Evolutionary conservation across 1,140 invertebrate species (phyloP).

Genomic region (Conus betulinus): DNA sequence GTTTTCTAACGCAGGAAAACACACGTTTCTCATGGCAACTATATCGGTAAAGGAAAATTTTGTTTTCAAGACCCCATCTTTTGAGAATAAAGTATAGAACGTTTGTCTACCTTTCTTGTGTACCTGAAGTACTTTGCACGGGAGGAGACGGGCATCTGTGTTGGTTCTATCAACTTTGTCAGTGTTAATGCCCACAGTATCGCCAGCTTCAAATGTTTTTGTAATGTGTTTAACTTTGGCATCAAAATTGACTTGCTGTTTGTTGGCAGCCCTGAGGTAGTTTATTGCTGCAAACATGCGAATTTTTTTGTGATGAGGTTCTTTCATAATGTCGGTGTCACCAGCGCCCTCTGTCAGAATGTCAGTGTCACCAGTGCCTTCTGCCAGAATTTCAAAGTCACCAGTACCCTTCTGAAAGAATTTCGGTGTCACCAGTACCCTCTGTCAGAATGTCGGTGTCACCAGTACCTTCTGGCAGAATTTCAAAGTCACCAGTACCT

Average conservation of each 20-base stretch:
- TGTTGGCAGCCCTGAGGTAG: neutral
- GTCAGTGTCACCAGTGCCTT: neutral
- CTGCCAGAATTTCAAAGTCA: neutral
- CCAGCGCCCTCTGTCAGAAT: too few relatives aligned
- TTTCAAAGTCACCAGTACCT: too few relatives aligned
- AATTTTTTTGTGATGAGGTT: neutral
- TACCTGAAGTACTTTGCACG: neutral
- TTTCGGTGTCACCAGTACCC: neutral
- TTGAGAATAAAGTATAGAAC: too few relatives aligned
- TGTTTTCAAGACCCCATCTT: too few relatives aligned
- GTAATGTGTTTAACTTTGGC: neutral
- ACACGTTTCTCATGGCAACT: too few relatives aligned
- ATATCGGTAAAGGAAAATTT: too few relatives aligned
- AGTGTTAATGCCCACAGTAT: neutral
- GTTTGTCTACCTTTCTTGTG: too few relatives aligned
- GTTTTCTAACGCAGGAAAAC: too few relatives aligned
- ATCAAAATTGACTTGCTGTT: slow-evolving; percentile 1
- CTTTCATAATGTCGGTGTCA: neutral
- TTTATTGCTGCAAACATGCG: neutral
- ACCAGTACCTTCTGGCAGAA: too few relatives aligned
- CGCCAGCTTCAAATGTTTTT: neutral
- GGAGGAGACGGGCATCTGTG: neutral
- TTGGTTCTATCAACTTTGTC: neutral
- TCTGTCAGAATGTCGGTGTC: neutral
- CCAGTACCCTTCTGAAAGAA: neutral